These are phyloP conservation scores for Manis pentadactyla DNA, from an alignment of 2,797 vertebrate species.

Conservation along the genomic window DNA sequence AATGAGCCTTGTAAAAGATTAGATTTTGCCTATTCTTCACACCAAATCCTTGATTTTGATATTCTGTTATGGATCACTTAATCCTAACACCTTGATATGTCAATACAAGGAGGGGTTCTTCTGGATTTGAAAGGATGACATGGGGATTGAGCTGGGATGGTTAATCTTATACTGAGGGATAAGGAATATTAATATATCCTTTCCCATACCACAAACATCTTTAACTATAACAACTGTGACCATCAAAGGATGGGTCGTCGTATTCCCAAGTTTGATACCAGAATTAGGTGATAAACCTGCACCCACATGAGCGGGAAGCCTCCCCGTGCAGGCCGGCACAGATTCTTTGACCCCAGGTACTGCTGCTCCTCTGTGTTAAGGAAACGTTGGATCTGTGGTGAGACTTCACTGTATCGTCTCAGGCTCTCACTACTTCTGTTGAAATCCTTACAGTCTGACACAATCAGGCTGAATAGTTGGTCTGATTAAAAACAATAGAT, in stretches of 20 bases:
- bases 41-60: slow-evolving; percentile 35
- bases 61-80: background rate
- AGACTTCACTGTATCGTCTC: background rate
- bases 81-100: background rate
- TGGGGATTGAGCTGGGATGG: background rate
- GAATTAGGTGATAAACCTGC: background rate
- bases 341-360: background rate
- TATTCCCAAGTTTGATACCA: background rate
- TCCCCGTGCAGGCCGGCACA: background rate
- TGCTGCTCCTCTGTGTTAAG: background rate
- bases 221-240: background rate
- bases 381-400: background rate
- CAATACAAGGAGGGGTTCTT: background rate
- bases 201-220: background rate
- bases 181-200: background rate
- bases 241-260: background rate
- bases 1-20: background rate
- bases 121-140: background rate
- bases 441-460: background rate
- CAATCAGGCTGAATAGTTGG: background rate
- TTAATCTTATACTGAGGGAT: background rate
- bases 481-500: background rate
- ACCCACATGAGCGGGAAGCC: background rate
- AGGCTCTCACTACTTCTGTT: background rate
- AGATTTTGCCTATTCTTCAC: background rate